Conservation (phyloP, 1,140 invertebrate genomes). For the Drosophila sechellia region DNA sequence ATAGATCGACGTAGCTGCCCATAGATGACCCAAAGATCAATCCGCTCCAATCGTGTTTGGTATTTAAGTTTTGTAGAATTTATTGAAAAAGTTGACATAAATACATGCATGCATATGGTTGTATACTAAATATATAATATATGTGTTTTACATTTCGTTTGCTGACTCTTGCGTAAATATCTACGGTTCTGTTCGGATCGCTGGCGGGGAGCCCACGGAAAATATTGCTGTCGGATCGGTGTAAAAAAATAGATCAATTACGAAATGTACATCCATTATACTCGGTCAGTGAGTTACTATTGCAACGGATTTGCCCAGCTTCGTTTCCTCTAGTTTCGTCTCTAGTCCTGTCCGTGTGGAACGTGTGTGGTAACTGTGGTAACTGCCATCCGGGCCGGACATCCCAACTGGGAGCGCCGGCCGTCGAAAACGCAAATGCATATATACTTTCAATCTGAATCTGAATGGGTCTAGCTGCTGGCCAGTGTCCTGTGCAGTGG, state of each 20-base stretch:
- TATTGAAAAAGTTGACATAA: slow-evolving; percentile 85
- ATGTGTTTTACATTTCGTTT: slow-evolving; percentile 70
- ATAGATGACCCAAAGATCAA: not conserved
- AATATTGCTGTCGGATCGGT: slow-evolving; percentile 57
- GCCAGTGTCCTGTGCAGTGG: slow-evolving; percentile 58
- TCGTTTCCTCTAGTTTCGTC: slow-evolving; percentile 18
- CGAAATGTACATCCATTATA: slow-evolving; percentile 60
- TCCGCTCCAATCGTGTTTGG: not conserved
- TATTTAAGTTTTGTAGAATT: slow-evolving; percentile 67
- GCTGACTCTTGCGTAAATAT: slow-evolving; percentile 70
- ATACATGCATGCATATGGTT: slow-evolving; percentile 84
- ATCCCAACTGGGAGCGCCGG: slow-evolving; percentile 1
- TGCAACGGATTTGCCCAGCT: slow-evolving; percentile 77
- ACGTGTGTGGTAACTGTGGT: slow-evolving; percentile 12
- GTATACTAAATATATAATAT: slow-evolving; percentile 83
- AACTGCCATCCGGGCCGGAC: slow-evolving; percentile 12
- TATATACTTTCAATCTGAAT: slow-evolving; percentile 51
- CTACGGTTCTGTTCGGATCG: slow-evolving; percentile 58
- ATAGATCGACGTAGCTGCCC: not conserved
- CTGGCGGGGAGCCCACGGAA: slow-evolving; percentile 34
- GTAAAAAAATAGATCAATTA: slow-evolving; percentile 76
- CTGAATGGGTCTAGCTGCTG: slow-evolving; percentile 62
- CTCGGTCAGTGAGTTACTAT: slow-evolving; percentile 62
- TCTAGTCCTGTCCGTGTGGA: slow-evolving; percentile 8
- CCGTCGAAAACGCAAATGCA: slow-evolving; percentile 68